phyloP scores from a whole-genome alignment of 2,888 invertebrate species.

The Eurytoma adleriae region DNA sequence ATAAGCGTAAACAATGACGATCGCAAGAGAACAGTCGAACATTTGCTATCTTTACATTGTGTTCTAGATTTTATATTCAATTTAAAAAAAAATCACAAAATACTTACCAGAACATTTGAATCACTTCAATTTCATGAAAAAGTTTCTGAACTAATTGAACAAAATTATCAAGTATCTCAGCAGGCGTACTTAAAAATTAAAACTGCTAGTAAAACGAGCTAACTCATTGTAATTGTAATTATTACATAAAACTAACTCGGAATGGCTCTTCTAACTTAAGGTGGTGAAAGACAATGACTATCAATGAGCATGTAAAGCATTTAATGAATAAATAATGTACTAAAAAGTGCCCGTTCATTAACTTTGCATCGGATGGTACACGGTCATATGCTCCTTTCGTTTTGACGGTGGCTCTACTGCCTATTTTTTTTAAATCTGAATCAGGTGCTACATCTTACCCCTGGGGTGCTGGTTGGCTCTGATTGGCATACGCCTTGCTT shows the following conservation, averaged over 20 bases:
- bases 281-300: constrained; percentile 69
- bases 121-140: neutral
- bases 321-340: constrained; percentile 54
- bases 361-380: constrained; percentile 65
- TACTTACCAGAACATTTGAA: neutral
- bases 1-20: constrained; percentile 39
- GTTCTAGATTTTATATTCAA: constrained; percentile 42
- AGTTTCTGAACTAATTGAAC: neutral
- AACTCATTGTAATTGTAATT: constrained; percentile 51
- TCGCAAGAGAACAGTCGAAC: constrained; percentile 52
- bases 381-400: constrained; percentile 61
- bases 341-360: constrained; percentile 67
- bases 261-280: constrained; percentile 71
- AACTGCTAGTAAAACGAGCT: constrained; percentile 38
- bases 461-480: constrained; percentile 70
- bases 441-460: constrained; percentile 65
- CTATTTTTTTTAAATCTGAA: constrained; percentile 51
- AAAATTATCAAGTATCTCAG: constrained; percentile 35
- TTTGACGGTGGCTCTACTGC: constrained; percentile 62
- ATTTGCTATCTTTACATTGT: constrained; percentile 47
- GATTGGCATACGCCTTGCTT: constrained; percentile 69
- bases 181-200: constrained; percentile 37
- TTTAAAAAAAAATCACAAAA: constrained; percentile 25
- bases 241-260: constrained; percentile 67
- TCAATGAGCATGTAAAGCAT: constrained; percentile 71